Conservation (phyloP, 2,797 vertebrate species). For the Onychomys torridus region DNA sequence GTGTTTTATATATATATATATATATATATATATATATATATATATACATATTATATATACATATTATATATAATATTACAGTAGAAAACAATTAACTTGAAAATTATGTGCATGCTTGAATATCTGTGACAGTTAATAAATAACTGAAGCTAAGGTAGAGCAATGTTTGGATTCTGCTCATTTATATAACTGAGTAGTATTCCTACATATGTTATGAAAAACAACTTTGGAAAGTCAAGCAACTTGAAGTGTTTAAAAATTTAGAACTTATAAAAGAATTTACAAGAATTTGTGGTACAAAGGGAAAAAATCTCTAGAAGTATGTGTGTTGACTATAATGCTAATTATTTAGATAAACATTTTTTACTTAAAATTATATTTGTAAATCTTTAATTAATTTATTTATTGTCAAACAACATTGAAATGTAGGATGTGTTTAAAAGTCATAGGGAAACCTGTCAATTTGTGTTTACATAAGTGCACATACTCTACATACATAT, state of each 20-base stretch:
- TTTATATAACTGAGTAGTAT: not conserved
- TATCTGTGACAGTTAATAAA: not conserved
- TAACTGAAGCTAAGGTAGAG: not conserved
- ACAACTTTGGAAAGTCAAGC: not conserved
- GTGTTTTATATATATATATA: not conserved
- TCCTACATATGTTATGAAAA: not conserved
- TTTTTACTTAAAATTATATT: not conserved
- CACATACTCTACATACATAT: too few species aligned
- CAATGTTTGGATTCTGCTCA: not conserved
- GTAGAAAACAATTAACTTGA: constrained; percentile 24
- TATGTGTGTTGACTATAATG: not conserved
- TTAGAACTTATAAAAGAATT: not conserved
- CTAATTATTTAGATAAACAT: not conserved
- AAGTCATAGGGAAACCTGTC: not conserved
- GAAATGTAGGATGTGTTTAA: not conserved
- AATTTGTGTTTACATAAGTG: too few species aligned
- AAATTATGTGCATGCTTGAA: not conserved
- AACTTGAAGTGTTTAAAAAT: not conserved
- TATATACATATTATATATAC: too few species aligned
- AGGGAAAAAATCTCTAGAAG: not conserved
- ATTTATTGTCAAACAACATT: not conserved
- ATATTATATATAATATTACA: not conserved
- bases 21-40: not conserved
- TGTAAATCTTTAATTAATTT: not conserved
- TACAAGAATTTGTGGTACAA: not conserved